Conservation (phyloP, 2,113 vertebrate genomes). For the Taxidea taxus region DNA sequence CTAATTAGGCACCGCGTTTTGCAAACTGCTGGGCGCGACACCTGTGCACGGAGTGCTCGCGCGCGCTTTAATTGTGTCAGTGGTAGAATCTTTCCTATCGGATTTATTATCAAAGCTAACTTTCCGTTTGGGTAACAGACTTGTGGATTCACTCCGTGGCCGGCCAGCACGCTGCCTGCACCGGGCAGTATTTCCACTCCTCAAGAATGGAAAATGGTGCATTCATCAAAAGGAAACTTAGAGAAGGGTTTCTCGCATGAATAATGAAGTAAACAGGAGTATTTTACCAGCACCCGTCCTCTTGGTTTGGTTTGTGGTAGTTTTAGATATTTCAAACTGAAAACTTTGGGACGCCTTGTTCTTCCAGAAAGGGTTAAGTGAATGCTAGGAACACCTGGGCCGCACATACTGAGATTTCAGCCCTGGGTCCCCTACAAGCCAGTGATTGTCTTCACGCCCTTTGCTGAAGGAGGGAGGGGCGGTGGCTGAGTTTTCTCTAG, state of each 20-base stretch:
- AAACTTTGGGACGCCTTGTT: background rate
- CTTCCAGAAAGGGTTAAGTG: background rate
- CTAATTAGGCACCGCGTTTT: constrained; percentile 73
- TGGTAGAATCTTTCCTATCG: background rate
- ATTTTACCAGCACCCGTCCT: background rate
- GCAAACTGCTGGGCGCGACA: constrained; percentile 62
- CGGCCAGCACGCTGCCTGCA: background rate
- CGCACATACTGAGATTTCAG: background rate
- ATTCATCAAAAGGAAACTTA: constrained; percentile 18
- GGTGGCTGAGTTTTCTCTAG: constrained; percentile 61
- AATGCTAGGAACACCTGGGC: fast-evolving
- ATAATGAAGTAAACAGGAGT: background rate
- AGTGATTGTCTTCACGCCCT: constrained; percentile 39
- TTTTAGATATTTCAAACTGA: background rate
- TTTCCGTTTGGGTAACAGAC: background rate
- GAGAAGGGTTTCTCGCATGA: background rate
- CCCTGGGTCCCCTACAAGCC: background rate
- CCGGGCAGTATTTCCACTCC: background rate
- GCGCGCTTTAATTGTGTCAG: constrained; percentile 41
- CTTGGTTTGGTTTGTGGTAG: background rate
- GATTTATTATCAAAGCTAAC: background rate
- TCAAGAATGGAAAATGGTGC: background rate
- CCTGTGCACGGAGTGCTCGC: constrained; percentile 72
- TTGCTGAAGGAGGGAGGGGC: constrained; percentile 26
- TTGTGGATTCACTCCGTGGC: background rate